Base-by-base conservation (phyloP, 2,888 invertebrate genomes). In the Griposia aprilina region DNA sequence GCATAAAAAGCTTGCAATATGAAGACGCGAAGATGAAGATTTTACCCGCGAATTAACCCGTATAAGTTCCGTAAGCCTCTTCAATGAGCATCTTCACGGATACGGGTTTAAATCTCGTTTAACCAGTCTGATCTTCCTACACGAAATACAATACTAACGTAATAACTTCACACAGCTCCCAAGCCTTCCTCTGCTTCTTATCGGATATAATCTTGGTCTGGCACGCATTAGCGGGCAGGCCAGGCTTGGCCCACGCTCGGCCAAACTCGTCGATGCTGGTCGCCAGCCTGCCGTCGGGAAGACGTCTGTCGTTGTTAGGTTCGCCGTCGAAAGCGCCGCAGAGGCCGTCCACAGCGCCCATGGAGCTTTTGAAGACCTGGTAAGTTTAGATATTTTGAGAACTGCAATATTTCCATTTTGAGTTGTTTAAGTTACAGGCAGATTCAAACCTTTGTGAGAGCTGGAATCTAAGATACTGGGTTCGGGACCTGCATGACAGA, bases 251-350 rank as follows among this genome's bases (percentile, higher is more conserved):
- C 99, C 99, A 99, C 84, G 98, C 97, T 82, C 98, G 97, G 0
- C 98, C 98, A 92, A 99, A 99, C 87, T 98, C 98, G 45, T 97
- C 97, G 0, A 98, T 98, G 67, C 97, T 97, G 73, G 96, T 92
- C 0, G 98, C 97, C 3, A 97, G 90, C 0, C 90, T 91, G 0
- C 98, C 98, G 92, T 97, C 97, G 0, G 98, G 98, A 82, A 97
- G 97, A 5, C 97, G 97, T 70, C 98, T 97, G 91, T 99, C 99
- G 93, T 98, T 98, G 65, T 91, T 89, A 0, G 96, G 89, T 50
- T 97, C 94, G 2, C 97, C 98, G 93, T 98, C 98, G 92, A 97
- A 98, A 79, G 97, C 98, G 3, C 99, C 99, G 91, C 99, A 99
- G 17, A 99, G 94, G 0, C 99, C 99, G 89, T 98, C 98, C 0